Base-by-base conservation (phyloP, 2,888 invertebrate genomes). In the Smittia sp. region DNA sequence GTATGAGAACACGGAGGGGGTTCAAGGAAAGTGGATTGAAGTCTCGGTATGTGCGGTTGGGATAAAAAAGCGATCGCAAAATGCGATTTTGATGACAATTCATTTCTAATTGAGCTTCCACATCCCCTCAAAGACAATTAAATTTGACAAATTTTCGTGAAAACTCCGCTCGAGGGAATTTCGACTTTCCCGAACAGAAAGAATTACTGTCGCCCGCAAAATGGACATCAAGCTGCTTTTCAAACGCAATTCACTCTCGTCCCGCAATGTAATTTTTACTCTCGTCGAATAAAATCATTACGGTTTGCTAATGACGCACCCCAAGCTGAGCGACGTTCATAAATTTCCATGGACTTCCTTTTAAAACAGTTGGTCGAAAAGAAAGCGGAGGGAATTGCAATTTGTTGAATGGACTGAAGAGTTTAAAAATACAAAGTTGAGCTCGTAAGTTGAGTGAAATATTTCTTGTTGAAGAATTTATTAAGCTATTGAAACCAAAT, bases 261-360 rank as follows among this genome's bases (percentile, higher is more conserved):
- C 15, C 46, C n/a, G 46, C 4, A 46, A 46, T 46, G 32, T 46
- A 46, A 2, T 46, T 46, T 46, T 2, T 15, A 22, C 22, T 4
- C 22, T 58, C n/a, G 20, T 58, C n/a, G 13, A 39, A 39, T 39
- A 39, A 39, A 39, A 52, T 15, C 58, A 58, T 58, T 22, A 66
- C 20, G 66, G 38, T 70, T 70, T 70, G 52, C 54, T 70, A 70
- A 70, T 70, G 69, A 54, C 69, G 15, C 32, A 70, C 24, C 52
- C 15, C 69, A 54, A 13, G 46, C 69, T 70, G 69, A n/a, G 69
- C 20, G 46, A 70, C 13, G 7, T 1, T 39, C n/a, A 70, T 70
- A 70, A 70, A 69, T 69, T 69, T 38, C 38, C 11, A n/a, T n/a
- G n/a, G n/a, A n/a, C n/a, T n/a, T n/a, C n/a, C n/a, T n/a, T n/a